Percentiles rank a stretch among this genome's conserved stretches.
phyloP scores from a whole-genome alignment of 2,888 invertebrate species.

The Andrena minutula region DNA sequence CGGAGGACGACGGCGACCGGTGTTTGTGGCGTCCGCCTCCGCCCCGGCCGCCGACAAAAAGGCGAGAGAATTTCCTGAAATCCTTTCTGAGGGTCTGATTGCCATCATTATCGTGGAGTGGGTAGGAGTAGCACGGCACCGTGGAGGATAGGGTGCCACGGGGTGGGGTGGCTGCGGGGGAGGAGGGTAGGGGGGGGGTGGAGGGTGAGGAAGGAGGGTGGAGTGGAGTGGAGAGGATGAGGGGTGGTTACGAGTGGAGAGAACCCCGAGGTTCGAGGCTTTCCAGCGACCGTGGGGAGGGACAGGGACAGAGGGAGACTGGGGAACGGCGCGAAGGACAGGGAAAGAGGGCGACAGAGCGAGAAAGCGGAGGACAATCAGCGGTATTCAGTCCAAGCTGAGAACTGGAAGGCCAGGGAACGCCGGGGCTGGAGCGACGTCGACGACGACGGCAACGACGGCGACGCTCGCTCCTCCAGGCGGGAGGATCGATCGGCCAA shows the following conservation, averaged over 20 bases:
- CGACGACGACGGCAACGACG: conserved; percentile 51
- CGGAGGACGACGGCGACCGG: conserved; percentile 77
- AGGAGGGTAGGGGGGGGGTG: background rate
- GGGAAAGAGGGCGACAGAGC: conserved; percentile 66
- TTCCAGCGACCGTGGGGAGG: conserved; percentile 44
- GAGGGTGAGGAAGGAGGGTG: conserved; percentile 48
- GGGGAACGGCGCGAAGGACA: conserved; percentile 33
- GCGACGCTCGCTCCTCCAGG: conserved; percentile 59
- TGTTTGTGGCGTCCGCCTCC: conserved; percentile 84
- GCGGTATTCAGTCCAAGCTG: conserved; percentile 81
- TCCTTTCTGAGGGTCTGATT: conserved; percentile 85
- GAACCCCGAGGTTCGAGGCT: conserved; percentile 53
- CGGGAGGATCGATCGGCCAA: conserved; percentile 72
- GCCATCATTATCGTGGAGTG: conserved; percentile 85
- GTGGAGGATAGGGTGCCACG: conserved; percentile 74
- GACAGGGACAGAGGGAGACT: conserved; percentile 31
- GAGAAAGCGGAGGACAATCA: conserved; percentile 82
- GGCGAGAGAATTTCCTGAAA: conserved; percentile 85
- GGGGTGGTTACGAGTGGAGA: conserved; percentile 71
- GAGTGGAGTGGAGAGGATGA: conserved; percentile 65
- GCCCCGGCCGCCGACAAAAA: conserved; percentile 84
- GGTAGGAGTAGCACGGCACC: conserved; percentile 79
- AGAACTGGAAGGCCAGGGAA: conserved; percentile 73
- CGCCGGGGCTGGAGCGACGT: conserved; percentile 53
- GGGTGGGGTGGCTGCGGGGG: conserved; percentile 54